These are phyloP conservation scores for Hippocampus comes DNA, from an alignment of 2,113 vertebrate genomes.

Conservation along the genomic window DNA sequence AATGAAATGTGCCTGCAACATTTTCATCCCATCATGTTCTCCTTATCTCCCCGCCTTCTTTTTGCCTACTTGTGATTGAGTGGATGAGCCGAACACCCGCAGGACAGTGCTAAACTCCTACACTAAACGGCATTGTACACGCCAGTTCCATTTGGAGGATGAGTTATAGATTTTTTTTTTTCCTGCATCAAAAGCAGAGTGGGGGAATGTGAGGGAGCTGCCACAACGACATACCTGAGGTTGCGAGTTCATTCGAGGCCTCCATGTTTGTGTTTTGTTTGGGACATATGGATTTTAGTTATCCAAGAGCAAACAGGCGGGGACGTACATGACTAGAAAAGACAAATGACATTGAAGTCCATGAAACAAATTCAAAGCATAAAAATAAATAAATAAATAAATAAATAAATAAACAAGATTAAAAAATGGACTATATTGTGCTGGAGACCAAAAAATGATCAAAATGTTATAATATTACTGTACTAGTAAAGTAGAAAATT, in stretches of 20 bases:
- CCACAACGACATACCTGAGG: conserved; percentile 26
- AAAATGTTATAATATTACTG: too few relatives aligned
- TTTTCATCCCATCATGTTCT: conserved; percentile 38
- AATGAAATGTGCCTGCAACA: conserved; percentile 50
- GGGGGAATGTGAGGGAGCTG: conserved; percentile 32
- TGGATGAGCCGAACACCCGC: conserved; percentile 32
- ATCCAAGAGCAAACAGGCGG: conserved; percentile 11
- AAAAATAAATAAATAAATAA: too few relatives aligned
- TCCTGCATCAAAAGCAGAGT: conserved; percentile 12
- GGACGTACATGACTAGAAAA: background rate
- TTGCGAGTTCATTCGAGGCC: conserved; percentile 33
- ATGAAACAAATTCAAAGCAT: background rate
- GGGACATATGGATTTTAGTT: conserved; percentile 12
- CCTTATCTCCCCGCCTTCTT: conserved; percentile 30
- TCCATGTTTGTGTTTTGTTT: conserved; percentile 13
- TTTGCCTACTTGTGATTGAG: conserved; percentile 39
- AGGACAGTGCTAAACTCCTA: conserved; percentile 40
- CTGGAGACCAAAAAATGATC: too few relatives aligned
- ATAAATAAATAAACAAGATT: too few relatives aligned
- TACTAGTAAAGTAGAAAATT: too few relatives aligned
- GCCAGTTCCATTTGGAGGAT: conserved; percentile 49
- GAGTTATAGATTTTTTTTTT: conserved; percentile 56
- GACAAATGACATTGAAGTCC: background rate
- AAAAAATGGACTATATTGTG: too few relatives aligned
- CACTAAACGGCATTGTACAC: conserved; percentile 28